Base-by-base conservation (phyloP, 2,888 invertebrate species). In the Belgica antarctica region DNA sequence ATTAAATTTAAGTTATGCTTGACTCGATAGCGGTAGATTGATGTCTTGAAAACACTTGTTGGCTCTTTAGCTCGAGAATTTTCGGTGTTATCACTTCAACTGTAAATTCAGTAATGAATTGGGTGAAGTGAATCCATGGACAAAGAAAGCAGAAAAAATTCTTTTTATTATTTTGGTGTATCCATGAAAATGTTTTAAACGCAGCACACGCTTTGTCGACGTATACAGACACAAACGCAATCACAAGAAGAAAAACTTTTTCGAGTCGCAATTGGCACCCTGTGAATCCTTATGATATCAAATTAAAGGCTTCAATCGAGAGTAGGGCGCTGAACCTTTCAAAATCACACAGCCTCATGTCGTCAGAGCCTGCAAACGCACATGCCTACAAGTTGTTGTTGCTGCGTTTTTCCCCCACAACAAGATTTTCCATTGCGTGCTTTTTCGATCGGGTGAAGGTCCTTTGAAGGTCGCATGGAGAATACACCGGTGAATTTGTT, bases 391-490 rank as follows among this genome's bases (percentile, higher is more conserved):
- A 34, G 22, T 34, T 19, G 62, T 22, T 62, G 28, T 31, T n/a
- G 52, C 2, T 17, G 52, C 5, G 34, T 8, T 8, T 19, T 41
- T 41, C 41, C 2, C 41, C 41, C 41, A 3, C 4, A 46, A 22
- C 17, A 52, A 52, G 7, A 52, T 52, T 52, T 15, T 52, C 5
- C 52, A 34, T 41, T 41, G 41, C 41, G 41, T 41, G 41, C 15
- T 4, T 31, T 12, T 41, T 12, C 41, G 41, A 41, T 41, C 41
- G 52, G 17, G 22, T 22, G 5, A 25, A 68, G 68, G 68, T 34
- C 68, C 17, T 24, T 34, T 31, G 57, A 70, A 46, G 70, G 46
- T n/a, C 70, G 22, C 47, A 52, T 27, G 31, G 17, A 27, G 27
- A 61, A 70, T n/a, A 62, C 10, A 41, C 61, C 70, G 61, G 61